A percentile compares a stretch with the other conserved stretches of the same genome.
These are phyloP conservation scores for Apteryx mantelli DNA, from an alignment of 2,113 vertebrate species.

Conservation along the genomic window DNA sequence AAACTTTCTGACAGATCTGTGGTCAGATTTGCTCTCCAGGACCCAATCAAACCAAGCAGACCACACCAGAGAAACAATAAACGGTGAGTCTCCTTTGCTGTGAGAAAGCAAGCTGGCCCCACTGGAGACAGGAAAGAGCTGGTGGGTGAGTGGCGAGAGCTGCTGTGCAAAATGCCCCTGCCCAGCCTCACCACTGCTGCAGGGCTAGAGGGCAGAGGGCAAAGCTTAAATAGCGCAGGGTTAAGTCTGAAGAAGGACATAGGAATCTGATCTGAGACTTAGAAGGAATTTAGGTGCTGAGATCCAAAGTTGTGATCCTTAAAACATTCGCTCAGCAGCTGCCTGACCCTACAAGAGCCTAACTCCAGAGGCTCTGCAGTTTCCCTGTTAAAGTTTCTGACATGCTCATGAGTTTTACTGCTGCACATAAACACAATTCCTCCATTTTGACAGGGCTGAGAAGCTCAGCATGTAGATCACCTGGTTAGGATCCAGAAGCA, in stretches of 20 bases:
- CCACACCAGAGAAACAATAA: slow-evolving; percentile 13
- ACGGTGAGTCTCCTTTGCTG: not conserved
- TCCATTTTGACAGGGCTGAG: not conserved
- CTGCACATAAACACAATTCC: not conserved
- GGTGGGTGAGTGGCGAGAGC: not conserved
- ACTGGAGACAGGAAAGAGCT: not conserved
- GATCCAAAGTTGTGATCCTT: not conserved
- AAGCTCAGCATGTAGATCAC: not conserved
- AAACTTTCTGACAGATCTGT: slow-evolving; percentile 64
- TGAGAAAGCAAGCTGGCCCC: not conserved
- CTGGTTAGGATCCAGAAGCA: not conserved
- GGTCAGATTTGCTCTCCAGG: slow-evolving; percentile 60
- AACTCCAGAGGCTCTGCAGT: not conserved
- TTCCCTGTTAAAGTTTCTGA: not conserved
- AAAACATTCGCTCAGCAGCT: not conserved
- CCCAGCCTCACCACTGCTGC: fast-evolving
- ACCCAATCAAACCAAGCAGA: slow-evolving; percentile 34
- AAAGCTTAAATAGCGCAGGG: not conserved
- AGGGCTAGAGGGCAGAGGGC: not conserved
- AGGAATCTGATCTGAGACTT: not conserved
- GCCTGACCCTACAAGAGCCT: not conserved
- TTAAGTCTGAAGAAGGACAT: slow-evolving; percentile 20
- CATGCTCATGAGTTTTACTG: not conserved
- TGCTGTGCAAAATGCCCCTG: not conserved
- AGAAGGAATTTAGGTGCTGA: slow-evolving; percentile 21